A percentile compares a stretch with the other conserved stretches of the same genome.
Evolutionary conservation across 2,888 invertebrate genomes (phyloP).

Genomic region (Omphaloscelis lunosa): DNA sequence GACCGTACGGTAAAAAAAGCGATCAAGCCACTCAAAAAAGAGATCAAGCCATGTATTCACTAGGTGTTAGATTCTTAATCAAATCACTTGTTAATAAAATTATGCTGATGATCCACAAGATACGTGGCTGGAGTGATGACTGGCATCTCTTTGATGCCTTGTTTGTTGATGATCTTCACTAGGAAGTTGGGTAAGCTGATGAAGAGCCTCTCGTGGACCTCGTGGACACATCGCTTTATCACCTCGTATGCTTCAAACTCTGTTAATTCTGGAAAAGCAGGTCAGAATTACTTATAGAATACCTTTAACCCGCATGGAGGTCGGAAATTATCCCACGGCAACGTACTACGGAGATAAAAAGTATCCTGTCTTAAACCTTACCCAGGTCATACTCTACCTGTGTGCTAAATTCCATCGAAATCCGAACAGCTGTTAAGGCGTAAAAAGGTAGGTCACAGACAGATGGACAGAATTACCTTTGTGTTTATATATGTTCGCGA

Average conservation of each 20-base stretch:
- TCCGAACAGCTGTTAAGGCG: no score
- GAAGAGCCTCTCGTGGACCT: conserved; percentile 96
- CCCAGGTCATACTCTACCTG: no score
- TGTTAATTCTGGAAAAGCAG: conserved; percentile 91
- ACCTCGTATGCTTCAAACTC: conserved; percentile 95
- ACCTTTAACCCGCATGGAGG: no score
- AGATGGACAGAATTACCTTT: no score
- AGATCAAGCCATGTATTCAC: no score
- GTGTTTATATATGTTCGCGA: no score
- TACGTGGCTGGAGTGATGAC: conserved; percentile 87
- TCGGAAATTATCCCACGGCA: no score
- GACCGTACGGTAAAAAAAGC: background rate
- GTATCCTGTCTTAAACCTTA: no score
- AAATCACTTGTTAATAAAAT: background rate
- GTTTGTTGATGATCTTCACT: conserved; percentile 95
- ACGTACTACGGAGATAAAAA: no score
- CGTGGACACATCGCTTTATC: conserved; percentile 95
- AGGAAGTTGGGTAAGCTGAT: conserved; percentile 97
- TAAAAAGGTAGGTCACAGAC: no score
- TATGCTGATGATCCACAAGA: background rate
- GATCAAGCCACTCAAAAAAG: background rate
- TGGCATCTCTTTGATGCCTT: conserved; percentile 94
- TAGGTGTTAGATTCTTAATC: background rate
- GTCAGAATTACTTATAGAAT: background rate
- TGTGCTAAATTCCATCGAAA: no score